Percentiles rank a stretch among this genome's conserved stretches.
These are phyloP conservation scores for Melanerpes aurifrons DNA, from an alignment of 2,113 vertebrate species.

Conservation along the genomic window DNA sequence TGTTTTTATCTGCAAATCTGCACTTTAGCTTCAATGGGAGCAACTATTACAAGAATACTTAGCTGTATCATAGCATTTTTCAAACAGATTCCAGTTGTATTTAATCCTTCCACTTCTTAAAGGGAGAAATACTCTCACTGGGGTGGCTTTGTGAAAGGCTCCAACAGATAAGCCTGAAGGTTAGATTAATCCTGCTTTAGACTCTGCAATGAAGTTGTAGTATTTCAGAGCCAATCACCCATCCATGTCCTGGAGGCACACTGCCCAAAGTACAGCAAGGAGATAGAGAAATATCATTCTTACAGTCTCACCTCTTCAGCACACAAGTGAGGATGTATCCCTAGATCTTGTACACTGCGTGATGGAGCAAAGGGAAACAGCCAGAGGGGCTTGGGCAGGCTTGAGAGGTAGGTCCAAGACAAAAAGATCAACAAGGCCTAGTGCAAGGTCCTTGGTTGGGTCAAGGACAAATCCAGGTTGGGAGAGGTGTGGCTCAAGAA, in stretches of 20 bases:
- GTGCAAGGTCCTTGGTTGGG: no score
- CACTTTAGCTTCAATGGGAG: not conserved
- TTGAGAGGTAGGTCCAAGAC: no score
- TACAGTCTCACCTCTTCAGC: not conserved
- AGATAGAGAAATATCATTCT: not conserved
- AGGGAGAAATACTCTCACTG: not conserved
- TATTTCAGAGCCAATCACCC: not conserved
- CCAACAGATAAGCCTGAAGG: not conserved
- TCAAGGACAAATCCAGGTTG: no score
- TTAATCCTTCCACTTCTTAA: not conserved
- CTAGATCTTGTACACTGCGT: not conserved
- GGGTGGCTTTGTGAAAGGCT: not conserved
- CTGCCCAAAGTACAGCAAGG: not conserved
- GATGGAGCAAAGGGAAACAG: no score
- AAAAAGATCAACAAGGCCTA: no score
- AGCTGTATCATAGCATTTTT: not conserved
- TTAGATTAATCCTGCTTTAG: not conserved
- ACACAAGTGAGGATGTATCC: not conserved
- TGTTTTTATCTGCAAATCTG: slow-evolving; percentile 13
- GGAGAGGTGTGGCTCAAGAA: no score
- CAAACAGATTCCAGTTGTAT: not conserved
- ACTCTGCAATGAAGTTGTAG: not conserved
- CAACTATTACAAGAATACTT: not conserved
- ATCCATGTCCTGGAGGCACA: not conserved
- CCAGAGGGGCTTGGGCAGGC: no score